These are phyloP conservation scores for Menidia beryllina DNA, from an alignment of 2,113 vertebrate genomes.

Conservation along the genomic window DNA sequence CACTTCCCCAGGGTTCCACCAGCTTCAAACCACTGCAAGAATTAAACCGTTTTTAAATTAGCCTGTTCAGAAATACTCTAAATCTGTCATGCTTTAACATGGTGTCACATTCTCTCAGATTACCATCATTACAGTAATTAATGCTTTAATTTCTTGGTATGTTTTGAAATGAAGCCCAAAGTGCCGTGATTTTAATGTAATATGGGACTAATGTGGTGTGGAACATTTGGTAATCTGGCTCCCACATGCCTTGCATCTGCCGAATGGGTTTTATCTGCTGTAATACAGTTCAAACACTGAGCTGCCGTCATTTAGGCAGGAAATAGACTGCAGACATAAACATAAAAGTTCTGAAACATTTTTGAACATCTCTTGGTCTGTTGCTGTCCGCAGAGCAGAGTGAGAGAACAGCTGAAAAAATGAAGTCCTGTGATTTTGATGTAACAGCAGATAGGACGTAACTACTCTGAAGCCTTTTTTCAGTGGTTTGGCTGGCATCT, in stretches of 20 bases:
- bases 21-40: conserved; percentile 69
- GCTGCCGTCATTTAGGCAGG: conserved; percentile 37
- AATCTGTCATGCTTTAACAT: conserved; percentile 77
- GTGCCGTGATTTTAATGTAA: conserved; percentile 73
- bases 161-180: conserved; percentile 74
- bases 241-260: conserved; percentile 66
- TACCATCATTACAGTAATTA: conserved; percentile 80
- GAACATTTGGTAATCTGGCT: conserved; percentile 76
- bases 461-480: conserved; percentile 34
- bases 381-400: background rate
- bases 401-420: background rate
- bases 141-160: conserved; percentile 75
- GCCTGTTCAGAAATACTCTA: conserved; percentile 71
- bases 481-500: conserved; percentile 1
- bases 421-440: conserved; percentile 5
- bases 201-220: conserved; percentile 74
- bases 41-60: conserved; percentile 75
- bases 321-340: conserved; percentile 38
- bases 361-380: conserved; percentile 17
- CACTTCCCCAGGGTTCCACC: conserved; percentile 50
- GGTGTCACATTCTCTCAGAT: conserved; percentile 76
- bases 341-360: conserved; percentile 22
- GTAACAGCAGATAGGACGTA: conserved; percentile 18
- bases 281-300: conserved; percentile 59
- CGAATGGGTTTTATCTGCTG: conserved; percentile 68